A percentile compares a stretch with the other conserved stretches of the same genome.
Evolutionary conservation across 2,888 invertebrate species (phyloP).

Genomic region (Nephrotoma guestfalica): DNA sequence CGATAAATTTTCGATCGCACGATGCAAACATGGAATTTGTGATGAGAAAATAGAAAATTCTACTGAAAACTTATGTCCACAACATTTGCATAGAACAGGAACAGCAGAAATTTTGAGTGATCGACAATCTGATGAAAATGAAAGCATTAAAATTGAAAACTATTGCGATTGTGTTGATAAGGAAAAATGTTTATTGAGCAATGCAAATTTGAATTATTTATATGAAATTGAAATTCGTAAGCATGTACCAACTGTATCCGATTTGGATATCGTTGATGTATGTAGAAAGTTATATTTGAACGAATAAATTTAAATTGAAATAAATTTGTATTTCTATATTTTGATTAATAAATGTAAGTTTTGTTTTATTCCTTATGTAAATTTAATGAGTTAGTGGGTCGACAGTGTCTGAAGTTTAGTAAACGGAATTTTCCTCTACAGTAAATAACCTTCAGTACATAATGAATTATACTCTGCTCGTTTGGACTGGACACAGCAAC

Average conservation of each 20-base stretch:
- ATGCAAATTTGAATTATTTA: constrained; percentile 26
- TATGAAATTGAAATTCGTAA: constrained; percentile 30
- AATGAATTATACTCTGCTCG: too few species aligned
- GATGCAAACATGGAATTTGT: constrained; percentile 9
- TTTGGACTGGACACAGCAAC: too few species aligned
- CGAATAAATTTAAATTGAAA: background rate
- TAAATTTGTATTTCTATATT: background rate
- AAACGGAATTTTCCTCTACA: too few species aligned
- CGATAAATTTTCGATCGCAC: constrained; percentile 36
- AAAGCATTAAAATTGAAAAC: constrained; percentile 14
- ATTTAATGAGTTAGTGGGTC: too few species aligned
- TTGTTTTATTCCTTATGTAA: background rate
- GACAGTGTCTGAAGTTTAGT: too few species aligned
- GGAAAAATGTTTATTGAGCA: constrained; percentile 33
- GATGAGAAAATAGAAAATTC: constrained; percentile 10
- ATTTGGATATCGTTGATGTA: constrained; percentile 53
- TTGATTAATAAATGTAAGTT: background rate
- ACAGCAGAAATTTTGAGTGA: constrained; percentile 19
- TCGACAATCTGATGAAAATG: constrained; percentile 13
- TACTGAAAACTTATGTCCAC: background rate
- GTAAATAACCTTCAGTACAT: too few species aligned
- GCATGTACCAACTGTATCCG: constrained; percentile 44
- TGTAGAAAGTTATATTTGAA: constrained; percentile 32
- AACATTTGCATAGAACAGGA: constrained; percentile 12
- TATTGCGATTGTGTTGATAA: constrained; percentile 36